These are phyloP conservation scores for Leptopterna dolabrata DNA, from an alignment of 2,888 invertebrate species.

Conservation along the genomic window DNA sequence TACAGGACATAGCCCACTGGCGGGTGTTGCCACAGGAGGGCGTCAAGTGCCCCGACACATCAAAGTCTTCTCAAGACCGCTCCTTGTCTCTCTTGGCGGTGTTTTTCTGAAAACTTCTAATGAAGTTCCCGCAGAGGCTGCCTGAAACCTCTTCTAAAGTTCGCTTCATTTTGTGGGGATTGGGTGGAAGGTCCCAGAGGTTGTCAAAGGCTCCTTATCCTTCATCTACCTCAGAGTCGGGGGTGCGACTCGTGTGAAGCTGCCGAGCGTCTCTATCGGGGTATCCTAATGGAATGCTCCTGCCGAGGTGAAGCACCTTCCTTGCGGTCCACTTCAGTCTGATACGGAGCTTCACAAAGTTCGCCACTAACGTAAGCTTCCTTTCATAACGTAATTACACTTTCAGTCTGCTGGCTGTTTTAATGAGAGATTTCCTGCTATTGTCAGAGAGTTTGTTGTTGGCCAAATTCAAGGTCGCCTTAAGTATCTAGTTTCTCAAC, in stretches of 20 bases:
- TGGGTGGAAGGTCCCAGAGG: background rate
- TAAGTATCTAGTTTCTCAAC: no score
- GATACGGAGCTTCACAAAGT: background rate
- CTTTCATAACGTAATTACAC: background rate
- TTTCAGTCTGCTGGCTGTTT: background rate
- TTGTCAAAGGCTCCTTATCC: slow-evolving; percentile 1
- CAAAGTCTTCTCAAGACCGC: background rate
- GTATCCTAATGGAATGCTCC: background rate
- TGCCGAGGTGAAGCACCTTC: background rate
- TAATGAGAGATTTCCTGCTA: background rate
- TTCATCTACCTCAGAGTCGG: background rate
- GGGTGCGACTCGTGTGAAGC: background rate
- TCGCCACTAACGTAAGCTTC: background rate
- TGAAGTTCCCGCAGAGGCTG: background rate
- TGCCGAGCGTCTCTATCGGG: background rate
- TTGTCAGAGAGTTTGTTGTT: background rate
- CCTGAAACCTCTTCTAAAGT: background rate
- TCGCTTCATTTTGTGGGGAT: background rate
- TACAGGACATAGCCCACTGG: background rate
- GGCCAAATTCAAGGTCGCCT: background rate
- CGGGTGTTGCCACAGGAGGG: background rate
- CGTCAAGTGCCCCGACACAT: slow-evolving; percentile 1
- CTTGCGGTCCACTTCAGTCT: background rate
- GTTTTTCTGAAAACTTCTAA: slow-evolving; percentile 11
- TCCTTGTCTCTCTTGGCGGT: background rate